Evolutionary conservation across 2,888 invertebrate genomes (phyloP).

Genomic region (Thelaira solivaga): DNA sequence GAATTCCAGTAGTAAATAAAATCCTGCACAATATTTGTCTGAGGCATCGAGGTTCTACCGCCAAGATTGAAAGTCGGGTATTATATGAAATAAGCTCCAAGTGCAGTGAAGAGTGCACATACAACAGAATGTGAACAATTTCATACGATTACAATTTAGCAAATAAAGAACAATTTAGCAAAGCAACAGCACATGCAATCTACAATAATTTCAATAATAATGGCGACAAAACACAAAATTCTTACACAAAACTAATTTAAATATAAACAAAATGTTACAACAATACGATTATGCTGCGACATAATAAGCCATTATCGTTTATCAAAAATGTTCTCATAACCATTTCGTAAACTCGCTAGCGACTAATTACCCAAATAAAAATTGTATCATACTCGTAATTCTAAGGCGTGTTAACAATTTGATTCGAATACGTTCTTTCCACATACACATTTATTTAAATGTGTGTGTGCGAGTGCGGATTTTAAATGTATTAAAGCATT

Average conservation of each 20-base stretch:
- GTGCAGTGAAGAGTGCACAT: neutral
- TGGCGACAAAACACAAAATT: neutral
- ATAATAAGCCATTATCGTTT: conserved; percentile 73
- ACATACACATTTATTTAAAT: neutral
- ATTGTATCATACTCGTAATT: conserved; percentile 60
- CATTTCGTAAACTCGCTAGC: conserved; percentile 55
- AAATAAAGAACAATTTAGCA: conserved; percentile 27
- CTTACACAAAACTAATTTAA: neutral
- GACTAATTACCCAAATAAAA: conserved; percentile 69
- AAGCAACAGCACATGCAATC: conserved; percentile 12
- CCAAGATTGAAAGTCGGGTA: too few relatives aligned
- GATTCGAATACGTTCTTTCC: neutral
- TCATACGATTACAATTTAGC: conserved; percentile 6
- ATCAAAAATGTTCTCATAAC: conserved; percentile 65
- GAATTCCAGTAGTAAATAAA: too few relatives aligned
- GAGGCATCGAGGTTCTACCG: too few relatives aligned
- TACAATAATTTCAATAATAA: conserved; percentile 34
- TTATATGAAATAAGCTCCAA: too few relatives aligned
- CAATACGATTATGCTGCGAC: conserved; percentile 49
- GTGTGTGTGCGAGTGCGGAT: neutral
- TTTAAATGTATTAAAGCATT: conserved; percentile 4
- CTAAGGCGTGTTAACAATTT: conserved; percentile 46
- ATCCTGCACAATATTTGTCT: too few relatives aligned
- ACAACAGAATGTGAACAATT: too few relatives aligned
- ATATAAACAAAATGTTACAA: neutral